A percentile compares a stretch with the other conserved stretches of the same genome.
Evolutionary conservation across 92 coral and sea anemone genomes (phyloP).

Genomic region (Pocillopora grandis): DNA sequence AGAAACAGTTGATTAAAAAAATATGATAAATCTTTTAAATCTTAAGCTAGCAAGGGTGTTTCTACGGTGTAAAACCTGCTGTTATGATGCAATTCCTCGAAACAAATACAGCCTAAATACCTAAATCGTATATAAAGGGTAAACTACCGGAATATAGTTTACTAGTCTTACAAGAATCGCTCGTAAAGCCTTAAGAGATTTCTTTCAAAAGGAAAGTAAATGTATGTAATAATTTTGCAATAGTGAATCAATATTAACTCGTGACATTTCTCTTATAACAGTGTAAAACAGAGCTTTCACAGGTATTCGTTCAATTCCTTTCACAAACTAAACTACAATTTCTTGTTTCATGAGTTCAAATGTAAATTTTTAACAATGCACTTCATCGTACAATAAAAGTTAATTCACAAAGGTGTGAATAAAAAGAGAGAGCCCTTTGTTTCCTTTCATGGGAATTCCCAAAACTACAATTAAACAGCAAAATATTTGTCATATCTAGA

Average conservation of each 20-base stretch:
- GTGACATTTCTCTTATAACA: neutral
- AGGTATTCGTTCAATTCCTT: neutral
- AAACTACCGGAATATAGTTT: neutral
- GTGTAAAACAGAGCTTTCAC: neutral
- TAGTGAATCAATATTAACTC: neutral
- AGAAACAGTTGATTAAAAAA: constrained; percentile 12
- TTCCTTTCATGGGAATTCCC: neutral
- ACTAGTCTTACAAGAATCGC: neutral
- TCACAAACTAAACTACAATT: neutral
- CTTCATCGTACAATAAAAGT: neutral
- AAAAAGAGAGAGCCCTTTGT: constrained; percentile 16
- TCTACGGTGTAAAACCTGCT: neutral
- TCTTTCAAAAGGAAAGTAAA: no score
- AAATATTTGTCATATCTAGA: neutral
- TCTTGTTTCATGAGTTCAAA: neutral
- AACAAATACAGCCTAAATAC: neutral
- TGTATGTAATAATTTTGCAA: no score
- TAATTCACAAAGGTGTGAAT: constrained; percentile 18
- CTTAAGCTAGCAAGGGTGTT: constrained; percentile 2
- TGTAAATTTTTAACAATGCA: neutral
- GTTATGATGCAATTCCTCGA: neutral
- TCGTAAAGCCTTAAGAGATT: no score
- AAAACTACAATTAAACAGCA: neutral
- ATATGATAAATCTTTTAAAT: neutral
- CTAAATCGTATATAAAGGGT: neutral